Conservation (phyloP, 2,113 vertebrate genomes). For the Poeciliopsis prolifica region DNA sequence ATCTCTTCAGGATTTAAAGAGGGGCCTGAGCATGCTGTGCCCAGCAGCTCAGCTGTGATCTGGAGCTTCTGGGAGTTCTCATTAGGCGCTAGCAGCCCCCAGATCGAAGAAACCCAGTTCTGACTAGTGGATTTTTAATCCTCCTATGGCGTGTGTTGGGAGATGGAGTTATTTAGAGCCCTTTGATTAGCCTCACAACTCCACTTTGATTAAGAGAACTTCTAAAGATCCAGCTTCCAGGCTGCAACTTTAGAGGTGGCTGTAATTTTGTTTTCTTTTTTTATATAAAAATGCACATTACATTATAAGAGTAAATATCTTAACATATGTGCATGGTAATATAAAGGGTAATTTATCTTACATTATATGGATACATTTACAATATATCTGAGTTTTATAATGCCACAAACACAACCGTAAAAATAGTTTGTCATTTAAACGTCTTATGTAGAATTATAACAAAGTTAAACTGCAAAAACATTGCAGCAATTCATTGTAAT, state of each 20-base stretch:
- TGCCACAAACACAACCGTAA: background rate
- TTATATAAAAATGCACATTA: background rate
- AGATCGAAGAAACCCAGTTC: conserved; percentile 94
- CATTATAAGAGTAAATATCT: background rate
- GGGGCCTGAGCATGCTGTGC: conserved; percentile 85
- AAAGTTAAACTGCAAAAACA: too few species aligned
- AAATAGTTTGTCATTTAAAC: too few species aligned
- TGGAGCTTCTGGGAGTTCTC: conserved; percentile 95
- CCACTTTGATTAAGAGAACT: conserved; percentile 97
- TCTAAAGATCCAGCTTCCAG: conserved; percentile 84
- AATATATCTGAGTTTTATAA: background rate
- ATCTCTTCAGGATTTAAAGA: conserved; percentile 98
- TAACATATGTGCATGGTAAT: background rate
- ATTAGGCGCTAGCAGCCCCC: conserved; percentile 85
- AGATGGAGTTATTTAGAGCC: conserved; percentile 95
- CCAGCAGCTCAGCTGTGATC: conserved; percentile 91
- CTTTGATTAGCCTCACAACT: conserved; percentile 96
- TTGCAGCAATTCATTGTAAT: too few species aligned
- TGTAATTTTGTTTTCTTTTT: conserved; percentile 5
- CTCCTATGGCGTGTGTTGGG: conserved; percentile 91
- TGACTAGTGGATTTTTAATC: conserved; percentile 99
- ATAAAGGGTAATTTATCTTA: background rate
- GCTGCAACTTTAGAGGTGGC: conserved; percentile 80
- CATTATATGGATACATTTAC: background rate
- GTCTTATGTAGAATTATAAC: too few species aligned